These are phyloP conservation scores for Rhagonycha lutea DNA, from an alignment of 2,888 invertebrate species.

Conservation along the genomic window DNA sequence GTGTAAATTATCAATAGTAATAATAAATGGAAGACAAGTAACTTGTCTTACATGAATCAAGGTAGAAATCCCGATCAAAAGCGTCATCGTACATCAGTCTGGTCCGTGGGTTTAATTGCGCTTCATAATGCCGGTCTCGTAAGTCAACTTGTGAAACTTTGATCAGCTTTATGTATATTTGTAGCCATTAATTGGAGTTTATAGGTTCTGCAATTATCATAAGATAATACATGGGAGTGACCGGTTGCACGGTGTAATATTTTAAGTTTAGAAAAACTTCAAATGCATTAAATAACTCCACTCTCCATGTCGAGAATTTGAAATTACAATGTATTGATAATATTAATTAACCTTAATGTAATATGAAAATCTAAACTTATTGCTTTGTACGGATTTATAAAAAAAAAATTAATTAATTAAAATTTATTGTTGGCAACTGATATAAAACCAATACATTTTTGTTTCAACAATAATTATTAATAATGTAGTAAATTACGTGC, in stretches of 20 bases:
- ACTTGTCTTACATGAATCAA: slow-evolving; percentile 43
- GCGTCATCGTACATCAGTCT: slow-evolving; percentile 54
- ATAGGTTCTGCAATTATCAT: slow-evolving; percentile 56
- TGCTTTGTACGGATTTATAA: not conserved
- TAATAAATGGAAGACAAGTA: slow-evolving; percentile 22
- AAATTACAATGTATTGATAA: not conserved
- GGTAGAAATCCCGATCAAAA: slow-evolving; percentile 46
- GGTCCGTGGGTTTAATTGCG: slow-evolving; percentile 55
- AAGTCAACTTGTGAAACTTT: slow-evolving; percentile 54
- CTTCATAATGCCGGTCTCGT: slow-evolving; percentile 50
- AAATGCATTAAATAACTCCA: slow-evolving; percentile 36
- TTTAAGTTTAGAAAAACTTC: slow-evolving; percentile 37
- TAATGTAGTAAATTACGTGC: not conserved
- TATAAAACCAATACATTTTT: not conserved
- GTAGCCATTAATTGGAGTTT: slow-evolving; percentile 56
- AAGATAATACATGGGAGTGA: slow-evolving; percentile 55
- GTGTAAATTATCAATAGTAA: slow-evolving; percentile 22
- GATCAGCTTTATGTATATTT: slow-evolving; percentile 56
- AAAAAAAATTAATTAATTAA: not conserved
- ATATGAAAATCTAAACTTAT: not conserved
- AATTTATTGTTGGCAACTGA: not conserved
- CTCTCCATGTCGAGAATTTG: slow-evolving; percentile 6
- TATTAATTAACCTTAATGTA: not conserved
- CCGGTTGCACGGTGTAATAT: slow-evolving; percentile 42
- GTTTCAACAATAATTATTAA: not conserved